Percentiles rank a stretch among this genome's conserved stretches.
phyloP scores from a whole-genome alignment of 2,797 vertebrate genomes.

The Simalia tracyae region DNA sequence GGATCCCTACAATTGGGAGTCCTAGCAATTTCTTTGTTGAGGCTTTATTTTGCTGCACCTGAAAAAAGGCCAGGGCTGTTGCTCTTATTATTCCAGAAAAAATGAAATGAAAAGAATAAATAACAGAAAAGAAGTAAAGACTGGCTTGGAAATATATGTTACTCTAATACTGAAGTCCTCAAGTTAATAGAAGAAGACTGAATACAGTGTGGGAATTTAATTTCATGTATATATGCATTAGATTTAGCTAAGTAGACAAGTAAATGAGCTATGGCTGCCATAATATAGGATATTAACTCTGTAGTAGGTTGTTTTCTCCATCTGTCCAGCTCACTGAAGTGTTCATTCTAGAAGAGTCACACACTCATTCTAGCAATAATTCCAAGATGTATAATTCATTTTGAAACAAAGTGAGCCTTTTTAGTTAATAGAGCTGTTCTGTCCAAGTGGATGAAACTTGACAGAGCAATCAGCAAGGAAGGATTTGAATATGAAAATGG shows the following conservation, averaged over 20 bases:
- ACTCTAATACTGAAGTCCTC: background rate
- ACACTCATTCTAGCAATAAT: background rate
- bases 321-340: background rate
- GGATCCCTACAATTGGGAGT: background rate
- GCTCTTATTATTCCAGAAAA: background rate
- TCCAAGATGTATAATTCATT: background rate
- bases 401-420: background rate
- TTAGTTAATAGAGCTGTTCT: background rate
- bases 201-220: background rate
- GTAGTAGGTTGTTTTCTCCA: background rate
- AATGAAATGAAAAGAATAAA: background rate
- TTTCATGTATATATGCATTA: background rate
- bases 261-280: background rate
- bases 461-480: background rate
- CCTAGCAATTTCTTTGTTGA: background rate
- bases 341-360: background rate
- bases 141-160: background rate
- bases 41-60: background rate
- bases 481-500: background rate
- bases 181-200: background rate
- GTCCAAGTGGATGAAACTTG: background rate
- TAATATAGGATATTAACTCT: background rate
- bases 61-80: background rate
- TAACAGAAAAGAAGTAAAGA: background rate
- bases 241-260: background rate